Evolutionary conservation across 2,888 invertebrate genomes (phyloP), one percentile per base, ranked within the genome.

Genomic region (Melinaea marsaeus): DNA sequence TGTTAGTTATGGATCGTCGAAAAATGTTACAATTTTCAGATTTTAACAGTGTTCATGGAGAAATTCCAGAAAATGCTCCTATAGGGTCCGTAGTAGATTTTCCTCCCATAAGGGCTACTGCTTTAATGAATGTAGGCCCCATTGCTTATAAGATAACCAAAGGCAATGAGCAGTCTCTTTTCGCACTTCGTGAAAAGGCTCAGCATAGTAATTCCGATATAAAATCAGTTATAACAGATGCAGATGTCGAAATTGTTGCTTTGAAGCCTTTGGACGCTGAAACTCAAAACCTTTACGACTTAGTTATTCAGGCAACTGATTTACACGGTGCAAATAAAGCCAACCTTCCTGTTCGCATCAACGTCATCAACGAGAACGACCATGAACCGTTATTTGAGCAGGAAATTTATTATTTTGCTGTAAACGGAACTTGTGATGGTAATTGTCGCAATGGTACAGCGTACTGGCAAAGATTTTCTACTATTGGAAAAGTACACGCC

Each of bases 331-430:
- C 96, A 57, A 97, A 96, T 82, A 95, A 94, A 73, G 96, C 96
- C 0, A 93, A 94, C 35, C 94, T 96, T n/a, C 94, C 94, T 70
- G 92, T 98, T 11, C 91, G 92, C 56, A 92, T 98, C 48, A 92
- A 93, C 32, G 93, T 99, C 35, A 88, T 94, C 34, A 97, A 98
- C 79, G 96, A 96, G 81, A 98, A 98, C 81, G 98, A 98, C 84
- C 98, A 98, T 82, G 94, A 95, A 67, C 98, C 98, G 0, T 92
- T 95, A 47, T 98, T 98, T 82, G 94, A 94, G 48, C 93, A 95
- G 71, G 92, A 93, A 64, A 92, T 95, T 57, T 97, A 97, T 80
- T 93, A 94, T 72, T 97, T 97, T 79, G 91, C 94, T 73, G 90
- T 95, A 42, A 94, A 94, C 62, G 94, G 94, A 47, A 93, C 93